Evolutionary conservation across 1,140 invertebrate genomes (phyloP).

Genomic region (Aphelenchoides avenae): DNA sequence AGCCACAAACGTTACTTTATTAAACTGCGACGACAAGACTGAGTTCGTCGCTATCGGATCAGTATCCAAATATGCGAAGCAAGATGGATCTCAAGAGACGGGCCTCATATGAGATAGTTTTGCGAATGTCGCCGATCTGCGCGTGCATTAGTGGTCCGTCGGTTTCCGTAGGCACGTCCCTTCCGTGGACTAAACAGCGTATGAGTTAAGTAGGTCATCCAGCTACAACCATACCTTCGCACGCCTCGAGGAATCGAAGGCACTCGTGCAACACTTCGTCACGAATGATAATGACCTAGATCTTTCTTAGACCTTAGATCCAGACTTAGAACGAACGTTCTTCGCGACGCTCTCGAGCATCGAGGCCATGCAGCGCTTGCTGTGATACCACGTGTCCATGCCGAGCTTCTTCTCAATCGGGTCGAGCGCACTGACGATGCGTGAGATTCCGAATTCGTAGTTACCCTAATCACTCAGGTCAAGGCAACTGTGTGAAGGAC

Average conservation of each 20-base stretch:
- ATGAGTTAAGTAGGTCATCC: not conserved
- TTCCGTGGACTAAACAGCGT: constrained; percentile 67
- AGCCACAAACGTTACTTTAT: too few relatives aligned
- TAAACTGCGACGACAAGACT: too few relatives aligned
- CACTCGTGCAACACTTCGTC: constrained; percentile 78
- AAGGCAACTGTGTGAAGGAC: not conserved
- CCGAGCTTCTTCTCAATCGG: constrained; percentile 91
- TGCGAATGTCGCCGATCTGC: constrained; percentile 72
- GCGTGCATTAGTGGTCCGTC: constrained; percentile 75
- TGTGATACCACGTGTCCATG: constrained; percentile 94
- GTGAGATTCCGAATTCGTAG: constrained; percentile 96
- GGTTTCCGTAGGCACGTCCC: constrained; percentile 75
- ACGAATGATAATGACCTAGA: constrained; percentile 82
- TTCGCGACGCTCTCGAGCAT: constrained; percentile 73
- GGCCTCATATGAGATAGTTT: constrained; percentile 87
- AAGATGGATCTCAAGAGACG: constrained; percentile 78
- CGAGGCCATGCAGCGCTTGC: constrained; percentile 83
- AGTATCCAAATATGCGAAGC: constrained; percentile 63
- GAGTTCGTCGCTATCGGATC: too few relatives aligned
- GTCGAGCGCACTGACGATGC: constrained; percentile 91
- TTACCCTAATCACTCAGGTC: constrained; percentile 68
- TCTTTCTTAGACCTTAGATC: constrained; percentile 61
- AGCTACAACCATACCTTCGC: constrained; percentile 66
- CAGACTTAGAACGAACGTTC: constrained; percentile 66
- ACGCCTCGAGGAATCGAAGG: constrained; percentile 84